Evolutionary conservation across 2,113 vertebrate species (phyloP), one percentile per base, ranked within the genome.

Genomic region (Carettochelys insculpta): DNA sequence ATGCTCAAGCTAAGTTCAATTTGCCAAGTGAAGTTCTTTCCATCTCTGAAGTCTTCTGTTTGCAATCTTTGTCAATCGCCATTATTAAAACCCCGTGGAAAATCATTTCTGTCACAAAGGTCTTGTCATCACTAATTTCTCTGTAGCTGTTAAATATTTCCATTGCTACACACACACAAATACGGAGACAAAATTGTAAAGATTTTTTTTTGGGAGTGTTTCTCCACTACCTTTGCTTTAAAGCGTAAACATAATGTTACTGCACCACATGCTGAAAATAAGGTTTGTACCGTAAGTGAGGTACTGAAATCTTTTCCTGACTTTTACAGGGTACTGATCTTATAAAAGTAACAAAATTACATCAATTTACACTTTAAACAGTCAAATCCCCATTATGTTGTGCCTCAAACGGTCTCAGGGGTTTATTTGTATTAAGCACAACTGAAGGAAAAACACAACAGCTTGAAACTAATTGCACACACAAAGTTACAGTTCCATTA

Each of bases 281-380:
- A 87, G 84, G 75, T 25, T 43, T 51, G 22, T 90, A 52, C 34
- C 91, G 81, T 82, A 80, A 75, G 93, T 52, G 78, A 45, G 81
- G 77, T 86, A 88, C 83, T 48, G 68, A 77, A 87, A 91, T 91
- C 89, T 89, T 94, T 92, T 80, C 41, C n/a, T 68, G 19, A 38
- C n/a, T 68, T 38, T 68, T 68, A 65, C n/a, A 3, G n/a, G n/a
- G 19, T 38, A 68, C 86, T 82, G 86, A 16, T 73, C 78, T 1
- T 71, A 75, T 8, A 95, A 95, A 77, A 2, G 84, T 82, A 94
- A 92, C 78, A 87, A 91, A 96, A 93, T 83, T 34, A 84, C 90
- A 82, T 83, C 88, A 50, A 93, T 92, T 95, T 96, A 94, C 88
- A 54, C 77, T 87, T 6, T 43, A 77, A 97, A 47, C 83, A 65